Conservation (phyloP, 2,113 vertebrate genomes). For the Proteles cristata region DNA sequence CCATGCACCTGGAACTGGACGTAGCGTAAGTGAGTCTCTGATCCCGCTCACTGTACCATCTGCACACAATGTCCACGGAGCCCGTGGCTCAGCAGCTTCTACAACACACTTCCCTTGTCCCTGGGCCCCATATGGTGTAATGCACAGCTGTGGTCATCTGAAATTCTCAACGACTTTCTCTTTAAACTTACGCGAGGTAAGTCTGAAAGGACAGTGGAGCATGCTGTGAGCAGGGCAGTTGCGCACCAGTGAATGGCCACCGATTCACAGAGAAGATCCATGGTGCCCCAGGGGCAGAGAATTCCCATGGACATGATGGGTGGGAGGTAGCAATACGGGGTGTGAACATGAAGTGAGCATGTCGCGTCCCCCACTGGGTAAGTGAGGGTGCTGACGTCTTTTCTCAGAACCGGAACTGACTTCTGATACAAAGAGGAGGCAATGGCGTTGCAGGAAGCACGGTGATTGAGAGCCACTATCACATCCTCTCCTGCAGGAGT, state of each 20-base stretch:
- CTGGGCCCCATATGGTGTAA: not conserved
- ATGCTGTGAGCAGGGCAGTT: not conserved
- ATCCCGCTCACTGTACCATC: no score
- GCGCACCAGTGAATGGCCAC: not conserved
- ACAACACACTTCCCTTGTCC: no score
- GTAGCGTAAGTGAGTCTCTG: not conserved
- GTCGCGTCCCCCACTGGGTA: not conserved
- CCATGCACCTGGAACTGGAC: rapidly evolving
- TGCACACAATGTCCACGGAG: not conserved
- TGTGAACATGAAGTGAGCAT: not conserved
- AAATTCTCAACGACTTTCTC: not conserved
- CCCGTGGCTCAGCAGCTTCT: not conserved
- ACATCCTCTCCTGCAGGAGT: not conserved
- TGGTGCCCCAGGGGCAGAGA: not conserved
- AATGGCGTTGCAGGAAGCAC: no score
- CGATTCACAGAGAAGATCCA: not conserved
- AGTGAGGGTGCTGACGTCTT: not conserved
- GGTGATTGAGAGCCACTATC: not conserved
- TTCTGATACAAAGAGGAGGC: not conserved
- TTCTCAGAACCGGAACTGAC: not conserved
- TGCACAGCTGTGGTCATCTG: not conserved
- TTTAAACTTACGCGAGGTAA: not conserved
- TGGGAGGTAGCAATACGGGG: no score
- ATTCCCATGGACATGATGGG: no score
- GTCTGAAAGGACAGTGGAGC: not conserved